Evolutionary conservation across 2,888 invertebrate species (phyloP), one percentile per base, ranked within the genome.

Genomic region (Syrphus vitripennis): DNA sequence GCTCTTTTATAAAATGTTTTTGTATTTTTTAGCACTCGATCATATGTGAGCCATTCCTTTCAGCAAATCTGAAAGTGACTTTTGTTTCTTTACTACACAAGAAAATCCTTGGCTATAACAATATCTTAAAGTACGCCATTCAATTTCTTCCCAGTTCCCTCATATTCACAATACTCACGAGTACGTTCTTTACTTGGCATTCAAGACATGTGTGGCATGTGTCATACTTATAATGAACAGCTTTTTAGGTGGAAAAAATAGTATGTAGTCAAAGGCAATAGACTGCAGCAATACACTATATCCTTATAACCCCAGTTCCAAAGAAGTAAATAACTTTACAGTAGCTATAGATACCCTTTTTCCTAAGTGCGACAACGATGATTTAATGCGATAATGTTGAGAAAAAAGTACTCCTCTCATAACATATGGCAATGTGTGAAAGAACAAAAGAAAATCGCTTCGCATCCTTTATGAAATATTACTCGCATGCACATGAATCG

Each of bases 331-430:
- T 81, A 76, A 67, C 67, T 21, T 34, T 59, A 76, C 65, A 65
- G 31, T 1, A 19, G 10, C 1, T 3, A 48, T 5, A 45, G 26
- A 14, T 63, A 45, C 63, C 63, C 45, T 29, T 34, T 29, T 24
- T 21, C 24, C 34, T 81, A 80, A 81, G 67, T 81, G 71, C 69
- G 69, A 67, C 67, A 86, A 81, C 81, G 76, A 86, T 86, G 84
- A 81, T 86, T 86, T 86, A 86, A 81, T 86, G 84, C 77, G 61
- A 69, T 72, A 42, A 24, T 67, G 42, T 84, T 74, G 53, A 74
- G 61, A 19, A 67, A 71, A 59, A 53, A 57, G 24, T 19, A 12
- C 10, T 34, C n/a, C 21, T 16, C n/a, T n/a, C 19, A 67, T 12
- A 48, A 34, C 34, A 67, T 34, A 63, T 63, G 40, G 40, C 42